Conservation (phyloP, 2,888 invertebrate genomes). For the Dryobota labecula region DNA sequence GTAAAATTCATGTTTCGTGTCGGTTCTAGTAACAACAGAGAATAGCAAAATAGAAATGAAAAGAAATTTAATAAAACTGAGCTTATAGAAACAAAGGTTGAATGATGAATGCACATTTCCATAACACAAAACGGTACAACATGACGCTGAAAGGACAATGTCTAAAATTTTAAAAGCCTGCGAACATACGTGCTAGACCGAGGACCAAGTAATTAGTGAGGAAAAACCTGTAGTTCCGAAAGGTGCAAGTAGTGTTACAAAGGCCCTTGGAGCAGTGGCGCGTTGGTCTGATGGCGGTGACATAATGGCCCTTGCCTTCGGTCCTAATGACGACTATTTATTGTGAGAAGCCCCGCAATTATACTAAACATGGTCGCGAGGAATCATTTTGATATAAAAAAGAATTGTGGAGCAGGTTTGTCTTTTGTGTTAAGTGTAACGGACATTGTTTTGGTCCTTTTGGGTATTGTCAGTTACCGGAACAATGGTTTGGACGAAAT, state of each 20-base stretch:
- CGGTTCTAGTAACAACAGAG: not conserved
- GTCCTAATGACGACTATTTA: slow-evolving; percentile 81
- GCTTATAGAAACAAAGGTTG: not conserved
- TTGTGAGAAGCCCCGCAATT: slow-evolving; percentile 69
- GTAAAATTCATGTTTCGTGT: not conserved
- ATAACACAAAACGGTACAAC: not conserved
- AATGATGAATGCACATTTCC: slow-evolving; percentile 13
- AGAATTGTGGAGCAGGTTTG: slow-evolving; percentile 34
- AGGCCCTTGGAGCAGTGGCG: slow-evolving; percentile 61
- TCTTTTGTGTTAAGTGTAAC: slow-evolving; percentile 29
- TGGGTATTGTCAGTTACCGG: not conserved
- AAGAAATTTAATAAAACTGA: not conserved
- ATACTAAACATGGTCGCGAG: slow-evolving; percentile 52
- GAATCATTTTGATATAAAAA: slow-evolving; percentile 48
- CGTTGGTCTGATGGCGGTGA: slow-evolving; percentile 63
- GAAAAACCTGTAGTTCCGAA: slow-evolving; percentile 71
- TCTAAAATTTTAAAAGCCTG: slow-evolving; percentile 33
- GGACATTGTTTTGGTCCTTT: slow-evolving; percentile 24
- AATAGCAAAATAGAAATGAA: not conserved
- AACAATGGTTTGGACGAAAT: slow-evolving; percentile 20
- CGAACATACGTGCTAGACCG: slow-evolving; percentile 57
- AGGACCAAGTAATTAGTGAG: slow-evolving; percentile 79
- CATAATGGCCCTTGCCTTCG: slow-evolving; percentile 72
- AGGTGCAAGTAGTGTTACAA: slow-evolving; percentile 70
- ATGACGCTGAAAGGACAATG: slow-evolving; percentile 7